A percentile compares a stretch with the other conserved stretches of the same genome.
Evolutionary conservation across 1,140 invertebrate genomes (phyloP).

Genomic region (Limonius californicus): DNA sequence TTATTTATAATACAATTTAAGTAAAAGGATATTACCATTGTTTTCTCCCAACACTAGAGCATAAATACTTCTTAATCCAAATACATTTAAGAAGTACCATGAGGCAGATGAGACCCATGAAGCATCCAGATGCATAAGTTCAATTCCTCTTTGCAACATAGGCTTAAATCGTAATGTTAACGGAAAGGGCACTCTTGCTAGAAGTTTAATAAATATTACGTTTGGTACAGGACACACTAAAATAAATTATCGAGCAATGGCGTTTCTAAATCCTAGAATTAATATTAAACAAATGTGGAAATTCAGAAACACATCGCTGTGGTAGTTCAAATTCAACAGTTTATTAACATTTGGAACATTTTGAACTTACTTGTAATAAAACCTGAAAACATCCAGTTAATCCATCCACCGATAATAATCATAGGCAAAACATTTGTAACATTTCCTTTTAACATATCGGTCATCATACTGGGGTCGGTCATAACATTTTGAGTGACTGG

Average conservation of each 20-base stretch:
- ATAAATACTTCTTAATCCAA: conserved; percentile 97
- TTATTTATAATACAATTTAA: no score
- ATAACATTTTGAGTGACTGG: conserved; percentile 87
- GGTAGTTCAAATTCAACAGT: neutral
- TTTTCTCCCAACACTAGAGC: conserved; percentile 97
- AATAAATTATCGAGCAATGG: no score
- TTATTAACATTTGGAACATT: neutral
- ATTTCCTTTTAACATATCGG: conserved; percentile 99
- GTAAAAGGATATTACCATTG: conserved; percentile 65
- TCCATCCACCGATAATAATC: conserved; percentile 99
- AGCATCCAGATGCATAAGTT: conserved; percentile 91
- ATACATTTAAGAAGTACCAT: conserved; percentile 99
- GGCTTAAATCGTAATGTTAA: conserved; percentile 97
- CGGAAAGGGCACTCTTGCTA: conserved; percentile 97
- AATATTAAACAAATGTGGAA: no score
- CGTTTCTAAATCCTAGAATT: no score
- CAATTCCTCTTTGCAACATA: conserved; percentile 98
- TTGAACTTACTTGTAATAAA: conserved; percentile 88
- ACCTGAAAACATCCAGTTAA: conserved; percentile 99
- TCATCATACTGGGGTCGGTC: conserved; percentile 98
- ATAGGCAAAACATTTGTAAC: conserved; percentile 97
- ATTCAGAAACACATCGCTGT: no score
- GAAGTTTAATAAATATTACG: conserved; percentile 28
- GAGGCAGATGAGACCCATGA: conserved; percentile 99
- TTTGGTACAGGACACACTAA: no score